These are phyloP conservation scores for Onthophagus sagittarius DNA, from an alignment of 2,888 invertebrate genomes.

Conservation along the genomic window DNA sequence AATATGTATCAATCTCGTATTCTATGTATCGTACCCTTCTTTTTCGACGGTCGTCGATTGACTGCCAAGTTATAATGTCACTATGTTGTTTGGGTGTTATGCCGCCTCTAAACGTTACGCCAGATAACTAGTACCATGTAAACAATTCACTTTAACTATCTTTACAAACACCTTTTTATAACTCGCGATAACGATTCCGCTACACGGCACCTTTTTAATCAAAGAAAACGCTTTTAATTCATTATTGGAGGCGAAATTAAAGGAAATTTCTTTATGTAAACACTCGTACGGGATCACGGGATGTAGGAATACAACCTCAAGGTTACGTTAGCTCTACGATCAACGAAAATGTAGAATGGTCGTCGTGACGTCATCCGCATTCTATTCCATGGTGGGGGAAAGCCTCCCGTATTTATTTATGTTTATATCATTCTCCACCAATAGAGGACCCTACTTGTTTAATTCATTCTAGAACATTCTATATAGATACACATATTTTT, in stretches of 20 bases:
- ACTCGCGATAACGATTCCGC: not conserved
- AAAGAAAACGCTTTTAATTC: not conserved
- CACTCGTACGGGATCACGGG: constrained; percentile 25
- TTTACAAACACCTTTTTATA: not conserved
- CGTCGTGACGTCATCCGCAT: constrained; percentile 33
- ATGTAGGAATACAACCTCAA: constrained; percentile 40
- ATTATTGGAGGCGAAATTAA: not conserved
- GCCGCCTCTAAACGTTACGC: constrained; percentile 42
- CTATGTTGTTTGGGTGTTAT: constrained; percentile 44
- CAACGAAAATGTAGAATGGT: constrained; percentile 32
- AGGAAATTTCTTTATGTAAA: constrained; percentile 30
- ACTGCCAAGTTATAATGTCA: constrained; percentile 35
- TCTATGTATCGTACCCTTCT: constrained; percentile 17
- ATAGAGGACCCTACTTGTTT: not conserved
- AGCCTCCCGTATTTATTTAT: constrained; percentile 36
- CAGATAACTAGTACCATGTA: constrained; percentile 43
- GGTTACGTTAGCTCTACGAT: constrained; percentile 39
- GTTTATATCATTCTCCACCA: constrained; percentile 22
- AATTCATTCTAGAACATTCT: not conserved
- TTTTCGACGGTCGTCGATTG: constrained; percentile 28
- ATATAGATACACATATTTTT: no score
- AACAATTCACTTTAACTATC: constrained; percentile 30
- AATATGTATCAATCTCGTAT: no score
- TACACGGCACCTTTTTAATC: not conserved
- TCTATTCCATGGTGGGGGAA: constrained; percentile 25